Evolutionary conservation across 1,140 invertebrate genomes (phyloP), one percentile per base, ranked within the genome.

Genomic region (Drosophila subobscura): DNA sequence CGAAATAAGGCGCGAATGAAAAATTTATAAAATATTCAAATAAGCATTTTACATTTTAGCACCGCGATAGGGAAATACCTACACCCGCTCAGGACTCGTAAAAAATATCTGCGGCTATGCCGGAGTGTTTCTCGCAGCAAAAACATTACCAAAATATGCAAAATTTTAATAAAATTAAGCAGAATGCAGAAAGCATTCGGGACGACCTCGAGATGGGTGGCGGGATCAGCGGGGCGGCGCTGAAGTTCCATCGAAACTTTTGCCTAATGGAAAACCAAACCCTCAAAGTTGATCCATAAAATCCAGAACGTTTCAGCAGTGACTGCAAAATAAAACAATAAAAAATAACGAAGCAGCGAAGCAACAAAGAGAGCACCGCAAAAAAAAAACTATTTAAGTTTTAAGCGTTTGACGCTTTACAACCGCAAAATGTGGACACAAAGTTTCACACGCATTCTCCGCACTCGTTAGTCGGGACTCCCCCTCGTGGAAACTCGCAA

Each of bases 11-110:
- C 80, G 86, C 78, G 78, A 90, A 89, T 89, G 80, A 86, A 89
- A 89, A 79, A 89, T 90, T 71, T 83, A 89, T 90, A 86, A 89
- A 86, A 86, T 83, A 90, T 90, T 83, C 75, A 90, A 89, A 86
- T 74, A 81, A 89, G 58, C 77, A 72, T 79, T 89, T 81, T 70
- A 68, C 73, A 67, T 80, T 80, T 80, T 72, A 73, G 72, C 63
- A 68, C 74, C 65, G 54, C 42, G 53, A 56, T 56, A 46, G 47
- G 63, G 70, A 74, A 79, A 57, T 52, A 45, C 42, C 23, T 7
- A 10, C 10, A 37, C 10, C 33, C 10, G 33, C 10, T 10, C 10
- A 12, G 10, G 10, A 12, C 42, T 49, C 50, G 54, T 63, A 61
- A 74, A 56, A 64, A 78, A 67, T 79, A 67, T 55, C 49, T 79